A percentile compares a stretch with the other conserved stretches of the same genome.
These are phyloP conservation scores for Dicycla oo DNA, from an alignment of 2,888 invertebrate species.

Conservation along the genomic window DNA sequence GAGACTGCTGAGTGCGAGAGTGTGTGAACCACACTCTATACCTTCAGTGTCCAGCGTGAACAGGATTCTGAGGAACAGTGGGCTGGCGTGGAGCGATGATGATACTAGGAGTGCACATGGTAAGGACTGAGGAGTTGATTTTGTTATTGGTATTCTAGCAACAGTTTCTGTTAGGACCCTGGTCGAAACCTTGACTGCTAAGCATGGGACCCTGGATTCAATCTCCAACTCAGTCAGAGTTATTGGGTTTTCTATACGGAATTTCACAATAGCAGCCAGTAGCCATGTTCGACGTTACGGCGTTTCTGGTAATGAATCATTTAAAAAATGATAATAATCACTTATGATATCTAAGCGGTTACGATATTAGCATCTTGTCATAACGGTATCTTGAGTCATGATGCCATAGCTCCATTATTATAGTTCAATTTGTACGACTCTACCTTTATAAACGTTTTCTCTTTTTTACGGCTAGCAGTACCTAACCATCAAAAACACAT, in stretches of 20 bases:
- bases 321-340: too few species aligned
- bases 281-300: too few species aligned
- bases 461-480: not conserved
- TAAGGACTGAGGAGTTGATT: conserved; percentile 57
- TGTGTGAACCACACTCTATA: conserved; percentile 97
- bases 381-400: too few species aligned
- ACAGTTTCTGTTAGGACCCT: too few species aligned
- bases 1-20: conserved; percentile 96
- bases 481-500: conserved; percentile 26
- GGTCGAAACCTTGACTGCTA: not conserved
- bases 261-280: not conserved
- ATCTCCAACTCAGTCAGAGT: not conserved
- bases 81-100: conserved; percentile 93
- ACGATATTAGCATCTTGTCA: too few species aligned
- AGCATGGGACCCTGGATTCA: not conserved
- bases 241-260: not conserved
- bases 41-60: conserved; percentile 99
- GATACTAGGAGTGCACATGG: conserved; percentile 85
- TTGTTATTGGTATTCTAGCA: not conserved
- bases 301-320: too few species aligned
- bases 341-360: too few species aligned
- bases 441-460: too few species aligned
- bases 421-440: too few species aligned
- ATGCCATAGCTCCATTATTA: too few species aligned
- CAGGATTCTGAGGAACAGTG: conserved; percentile 96